A percentile compares a stretch with the other conserved stretches of the same genome.
Conservation (phyloP, 2,797 vertebrate genomes). For the Glyptemys insculpta region DNA sequence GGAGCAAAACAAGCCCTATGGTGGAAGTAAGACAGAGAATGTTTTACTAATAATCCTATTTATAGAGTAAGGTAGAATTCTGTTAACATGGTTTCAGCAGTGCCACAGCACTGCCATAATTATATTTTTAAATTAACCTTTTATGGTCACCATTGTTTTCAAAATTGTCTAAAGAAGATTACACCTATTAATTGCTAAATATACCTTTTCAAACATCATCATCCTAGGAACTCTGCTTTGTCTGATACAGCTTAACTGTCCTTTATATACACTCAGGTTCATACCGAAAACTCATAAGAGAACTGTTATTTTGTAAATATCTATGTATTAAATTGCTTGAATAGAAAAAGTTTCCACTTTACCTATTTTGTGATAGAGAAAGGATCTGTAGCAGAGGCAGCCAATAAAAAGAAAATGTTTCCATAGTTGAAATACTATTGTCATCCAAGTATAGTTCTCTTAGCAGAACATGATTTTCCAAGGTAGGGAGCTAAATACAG, state of each 20-base stretch:
- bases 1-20: slow-evolving; percentile 22
- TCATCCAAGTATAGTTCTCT: slow-evolving; percentile 91
- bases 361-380: slow-evolving; percentile 91
- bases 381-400: slow-evolving; percentile 89
- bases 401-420: slow-evolving; percentile 86
- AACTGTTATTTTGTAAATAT: background rate
- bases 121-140: background rate
- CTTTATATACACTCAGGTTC: background rate
- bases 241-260: background rate
- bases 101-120: background rate
- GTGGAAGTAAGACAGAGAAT: slow-evolving; percentile 50
- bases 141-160: background rate
- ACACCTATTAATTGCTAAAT: background rate
- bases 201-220: background rate
- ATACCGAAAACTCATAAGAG: background rate
- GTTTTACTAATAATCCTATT: slow-evolving; percentile 29
- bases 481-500: slow-evolving; percentile 84
- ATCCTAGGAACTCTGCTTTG: background rate
- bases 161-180: slow-evolving; percentile 23
- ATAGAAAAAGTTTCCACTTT: slow-evolving; percentile 46
- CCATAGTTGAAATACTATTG: slow-evolving; percentile 89
- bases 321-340: background rate
- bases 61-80: slow-evolving; percentile 12
- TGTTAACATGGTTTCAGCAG: slow-evolving; percentile 23
- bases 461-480: slow-evolving; percentile 94